phyloP scores from a whole-genome alignment of 2,113 vertebrate species.

The Phocoena phocoena region DNA sequence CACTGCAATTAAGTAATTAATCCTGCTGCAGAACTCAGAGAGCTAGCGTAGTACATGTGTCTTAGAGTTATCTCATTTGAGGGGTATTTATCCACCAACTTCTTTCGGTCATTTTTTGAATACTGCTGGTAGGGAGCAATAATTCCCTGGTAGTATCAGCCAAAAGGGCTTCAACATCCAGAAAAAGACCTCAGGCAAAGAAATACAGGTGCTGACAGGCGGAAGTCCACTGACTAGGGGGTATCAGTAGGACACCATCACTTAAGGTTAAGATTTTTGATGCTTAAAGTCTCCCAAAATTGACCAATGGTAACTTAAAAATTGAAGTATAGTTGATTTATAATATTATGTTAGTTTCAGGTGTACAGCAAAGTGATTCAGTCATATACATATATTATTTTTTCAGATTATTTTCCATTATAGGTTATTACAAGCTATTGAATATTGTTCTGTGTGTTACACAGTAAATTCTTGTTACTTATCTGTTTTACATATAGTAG shows the following conservation, averaged over 20 bases:
- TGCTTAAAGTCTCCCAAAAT: background rate
- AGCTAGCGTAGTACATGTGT: background rate
- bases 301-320: background rate
- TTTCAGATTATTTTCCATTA: background rate
- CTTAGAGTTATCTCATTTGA: background rate
- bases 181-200: background rate
- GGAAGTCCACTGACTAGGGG: background rate
- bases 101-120: background rate
- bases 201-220: background rate
- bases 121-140: background rate
- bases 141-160: background rate
- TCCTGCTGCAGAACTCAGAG: background rate
- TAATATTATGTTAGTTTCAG: background rate
- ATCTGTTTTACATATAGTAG: no score
- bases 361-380: background rate
- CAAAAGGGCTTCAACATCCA: background rate
- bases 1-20: background rate
- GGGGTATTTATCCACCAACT: background rate
- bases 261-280: constrained; percentile 10
- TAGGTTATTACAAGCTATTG: background rate
- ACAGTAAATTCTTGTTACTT: no score
- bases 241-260: background rate
- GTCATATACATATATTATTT: background rate
- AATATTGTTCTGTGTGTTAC: no score
- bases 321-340: background rate